Evolutionary conservation across 1,140 invertebrate species (phyloP).

Genomic region (Sesamia nonagrioides): DNA sequence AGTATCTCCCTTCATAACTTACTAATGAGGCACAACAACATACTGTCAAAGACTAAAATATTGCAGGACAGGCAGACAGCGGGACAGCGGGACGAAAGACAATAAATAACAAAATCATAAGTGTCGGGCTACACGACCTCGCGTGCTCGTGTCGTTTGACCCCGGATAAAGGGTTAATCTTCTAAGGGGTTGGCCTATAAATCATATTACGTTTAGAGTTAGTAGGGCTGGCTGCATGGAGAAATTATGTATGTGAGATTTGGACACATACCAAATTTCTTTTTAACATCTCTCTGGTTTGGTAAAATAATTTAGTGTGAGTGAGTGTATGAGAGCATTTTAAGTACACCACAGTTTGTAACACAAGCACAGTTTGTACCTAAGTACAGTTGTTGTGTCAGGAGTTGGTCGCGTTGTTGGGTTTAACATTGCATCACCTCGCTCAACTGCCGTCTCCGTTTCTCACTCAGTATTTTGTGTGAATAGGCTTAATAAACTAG

Average conservation of each 20-base stretch:
- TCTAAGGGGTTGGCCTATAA: conserved; percentile 84
- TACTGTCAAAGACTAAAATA: conserved; percentile 31
- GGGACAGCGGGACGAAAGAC: conserved; percentile 66
- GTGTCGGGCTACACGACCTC: conserved; percentile 65
- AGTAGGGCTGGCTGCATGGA: conserved; percentile 66
- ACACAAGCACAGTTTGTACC: too few species aligned
- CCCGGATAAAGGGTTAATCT: conserved; percentile 85
- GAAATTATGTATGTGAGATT: background rate
- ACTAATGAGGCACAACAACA: background rate
- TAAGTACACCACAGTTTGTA: too few species aligned
- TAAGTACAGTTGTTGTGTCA: too few species aligned
- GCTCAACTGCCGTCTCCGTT: too few species aligned
- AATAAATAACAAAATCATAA: conserved; percentile 80
- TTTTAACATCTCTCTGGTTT: too few species aligned
- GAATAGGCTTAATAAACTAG: too few species aligned
- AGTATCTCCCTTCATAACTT: background rate
- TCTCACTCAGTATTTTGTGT: too few species aligned
- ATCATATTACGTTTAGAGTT: conserved; percentile 77
- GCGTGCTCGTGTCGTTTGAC: conserved; percentile 71
- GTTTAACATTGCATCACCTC: too few species aligned
- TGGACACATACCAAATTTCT: background rate
- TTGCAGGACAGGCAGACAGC: background rate
- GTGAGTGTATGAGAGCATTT: too few species aligned
- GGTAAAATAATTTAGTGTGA: too few species aligned
- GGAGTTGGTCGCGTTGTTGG: too few species aligned